Evolutionary conservation across 1,140 invertebrate species (phyloP), one percentile per base, ranked within the genome.

Genomic region (Elymnias hypermnestra): DNA sequence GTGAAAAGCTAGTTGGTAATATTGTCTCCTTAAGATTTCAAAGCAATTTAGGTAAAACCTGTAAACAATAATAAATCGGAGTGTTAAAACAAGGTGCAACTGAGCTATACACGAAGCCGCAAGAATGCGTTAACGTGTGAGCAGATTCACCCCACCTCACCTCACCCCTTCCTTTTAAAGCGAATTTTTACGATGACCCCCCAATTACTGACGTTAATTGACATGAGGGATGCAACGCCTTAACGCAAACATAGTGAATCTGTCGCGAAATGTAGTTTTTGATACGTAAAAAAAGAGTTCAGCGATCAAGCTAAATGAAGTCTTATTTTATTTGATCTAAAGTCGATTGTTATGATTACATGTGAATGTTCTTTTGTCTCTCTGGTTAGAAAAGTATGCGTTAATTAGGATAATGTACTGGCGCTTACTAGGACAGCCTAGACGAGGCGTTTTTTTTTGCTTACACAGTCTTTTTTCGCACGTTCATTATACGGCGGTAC

Each of bases 61-160:
- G n/a, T n/a, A n/a, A n/a, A n/a, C n/a, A n/a, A n/a, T n/a, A n/a
- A n/a, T n/a, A n/a, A n/a, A n/a, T n/a, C n/a, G n/a, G n/a, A n/a
- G n/a, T n/a, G n/a, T n/a, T 29, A 12, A 7, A 8, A 3, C 23
- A 10, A 28, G 17, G 58, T 67, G 60, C 12, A 41, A 60, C 59
- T 53, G 47, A 50, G 40, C 67, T 37, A 37, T 49, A 31, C 55
- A 58, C 63, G 75, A 83, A 83, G 78, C 78, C 78, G 40, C 76
- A 83, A 78, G 74, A 83, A 83, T 81, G 79, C 76, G 69, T 77
- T 69, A 71, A 65, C 57, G 72, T 72, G 66, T 67, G 66, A 78
- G 69, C 73, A 76, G 70, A 75, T 74, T 63, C 72, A 39, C 59
- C 53, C 57, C 65, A 58, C 54, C 55, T 47, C 54, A 43, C 54